Evolutionary conservation across 2,888 invertebrate species (phyloP).

Genomic region (Drosophila tanythrix): DNA sequence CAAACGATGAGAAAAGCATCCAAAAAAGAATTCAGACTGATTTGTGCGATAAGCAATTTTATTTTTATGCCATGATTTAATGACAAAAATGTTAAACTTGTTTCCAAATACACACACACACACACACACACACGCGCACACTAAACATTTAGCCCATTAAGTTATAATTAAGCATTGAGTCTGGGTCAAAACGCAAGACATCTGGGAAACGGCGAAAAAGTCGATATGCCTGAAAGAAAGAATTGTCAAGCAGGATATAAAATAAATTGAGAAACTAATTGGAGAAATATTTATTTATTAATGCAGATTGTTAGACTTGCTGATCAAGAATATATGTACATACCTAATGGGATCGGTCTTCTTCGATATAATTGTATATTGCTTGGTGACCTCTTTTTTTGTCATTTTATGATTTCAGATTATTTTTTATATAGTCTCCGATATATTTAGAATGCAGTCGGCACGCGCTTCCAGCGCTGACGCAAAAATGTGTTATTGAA

Average conservation of each 20-base stretch:
- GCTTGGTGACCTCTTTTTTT: neutral
- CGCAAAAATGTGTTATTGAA: neutral
- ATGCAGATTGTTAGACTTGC: neutral
- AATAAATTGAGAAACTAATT: neutral
- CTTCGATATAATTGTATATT: neutral
- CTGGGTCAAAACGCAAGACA: slow-evolving; percentile 24
- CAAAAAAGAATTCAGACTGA: slow-evolving; percentile 53
- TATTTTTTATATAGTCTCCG: neutral
- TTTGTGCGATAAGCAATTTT: slow-evolving; percentile 64
- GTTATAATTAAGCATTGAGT: slow-evolving; percentile 33
- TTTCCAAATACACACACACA: slow-evolving; percentile 32
- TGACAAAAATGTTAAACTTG: slow-evolving; percentile 55
- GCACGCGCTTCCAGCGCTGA: neutral
- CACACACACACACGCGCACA: neutral
- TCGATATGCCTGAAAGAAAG: neutral
- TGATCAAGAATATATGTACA: neutral
- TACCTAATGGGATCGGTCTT: neutral
- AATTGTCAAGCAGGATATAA: neutral
- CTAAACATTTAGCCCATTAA: slow-evolving; percentile 43
- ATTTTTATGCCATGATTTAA: slow-evolving; percentile 76
- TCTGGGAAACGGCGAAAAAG: neutral
- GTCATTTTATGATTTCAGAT: neutral
- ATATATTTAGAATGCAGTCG: neutral
- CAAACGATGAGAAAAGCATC: slow-evolving; percentile 65
- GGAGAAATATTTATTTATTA: neutral